Conservation (phyloP, 2,797 vertebrate genomes). For the Lacerta bilineata region DNA sequence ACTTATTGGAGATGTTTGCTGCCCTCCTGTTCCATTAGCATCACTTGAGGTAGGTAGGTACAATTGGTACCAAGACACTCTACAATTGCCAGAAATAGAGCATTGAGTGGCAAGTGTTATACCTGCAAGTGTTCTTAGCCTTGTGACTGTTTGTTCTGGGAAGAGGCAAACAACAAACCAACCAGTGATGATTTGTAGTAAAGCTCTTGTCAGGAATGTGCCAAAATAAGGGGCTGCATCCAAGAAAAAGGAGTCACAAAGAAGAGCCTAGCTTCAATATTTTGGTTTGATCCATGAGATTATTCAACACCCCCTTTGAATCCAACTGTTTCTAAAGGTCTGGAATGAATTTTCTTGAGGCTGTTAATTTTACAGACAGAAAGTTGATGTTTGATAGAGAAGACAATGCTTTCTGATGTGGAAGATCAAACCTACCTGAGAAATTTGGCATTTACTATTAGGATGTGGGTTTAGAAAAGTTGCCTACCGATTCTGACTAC, state of each 20-base stretch:
- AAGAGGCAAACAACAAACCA: conserved; percentile 11
- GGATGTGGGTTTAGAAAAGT: background rate
- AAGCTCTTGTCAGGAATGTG: conserved; percentile 12
- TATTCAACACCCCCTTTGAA: background rate
- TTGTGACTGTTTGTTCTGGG: conserved; percentile 36
- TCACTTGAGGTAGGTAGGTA: conserved; percentile 8
- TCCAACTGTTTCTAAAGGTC: background rate
- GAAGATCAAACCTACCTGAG: too few relatives aligned
- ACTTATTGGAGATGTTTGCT: background rate
- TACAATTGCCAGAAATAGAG: conserved; percentile 24
- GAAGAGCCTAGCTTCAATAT: background rate
- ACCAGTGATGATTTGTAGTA: background rate
- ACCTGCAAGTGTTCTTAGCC: conserved; percentile 5
- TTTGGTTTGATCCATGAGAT: background rate
- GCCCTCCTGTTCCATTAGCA: background rate
- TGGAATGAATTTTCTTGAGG: background rate
- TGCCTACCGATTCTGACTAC: background rate
- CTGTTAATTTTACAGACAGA: background rate
- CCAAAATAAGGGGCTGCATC: background rate
- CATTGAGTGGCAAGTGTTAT: background rate
- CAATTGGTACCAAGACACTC: conserved; percentile 29
- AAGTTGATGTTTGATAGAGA: background rate
- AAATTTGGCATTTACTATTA: too few relatives aligned
- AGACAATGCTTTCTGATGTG: background rate
- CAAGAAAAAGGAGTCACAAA: background rate